Base-by-base conservation (phyloP, 2,113 vertebrate genomes). In the Eulacestoma nigropectus region DNA sequence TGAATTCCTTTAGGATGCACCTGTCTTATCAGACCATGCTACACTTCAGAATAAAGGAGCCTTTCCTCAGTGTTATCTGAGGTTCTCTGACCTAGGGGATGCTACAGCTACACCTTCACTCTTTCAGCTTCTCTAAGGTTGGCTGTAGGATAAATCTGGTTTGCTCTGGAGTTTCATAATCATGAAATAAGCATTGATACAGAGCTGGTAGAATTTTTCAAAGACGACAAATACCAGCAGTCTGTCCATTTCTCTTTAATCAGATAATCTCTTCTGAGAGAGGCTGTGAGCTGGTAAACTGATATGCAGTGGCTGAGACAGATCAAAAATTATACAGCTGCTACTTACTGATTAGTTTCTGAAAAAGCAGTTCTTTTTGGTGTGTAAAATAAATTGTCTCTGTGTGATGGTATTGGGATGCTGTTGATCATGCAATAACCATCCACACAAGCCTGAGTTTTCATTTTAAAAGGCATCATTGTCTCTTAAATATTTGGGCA, bases 401-500 rank as follows among this genome's bases (percentile, higher is more conserved):
- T 64, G 16, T 49, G 79, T 59, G n/a, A 62, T 72, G 49, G 21
- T 37, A 22, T 53, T 82, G 53, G n/a, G 53, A 33, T 86, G 65
- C 44, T 72, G 86, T 79, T 92, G 65, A 46, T 86, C 62, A 50
- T 30, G 72, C 60, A 76, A 10, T 49, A 92, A 84, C 87, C 26
- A 21, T 52, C 60, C 84, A 78, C 47, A 62, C 29, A 69, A 90
- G 60, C 29, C 62, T 50, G 72, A 78, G 63, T 62, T 95, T 96
- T 92, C 73, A 57, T 96, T 96, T 95, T 37, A 94, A 91, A 73
- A 94, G 63, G 46, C 87, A 62, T 94, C 44, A 49, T 76, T 84
- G 87, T 87, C 84, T 96, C 84, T 97, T 97, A 95, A 97, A 90
- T 97, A 96, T 97, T 98, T 97, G 96, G 96, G 93, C 94, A 96